A percentile compares a stretch with the other conserved stretches of the same genome.
phyloP scores from a whole-genome alignment of 2,113 vertebrate genomes.

The Noctilio leporinus region DNA sequence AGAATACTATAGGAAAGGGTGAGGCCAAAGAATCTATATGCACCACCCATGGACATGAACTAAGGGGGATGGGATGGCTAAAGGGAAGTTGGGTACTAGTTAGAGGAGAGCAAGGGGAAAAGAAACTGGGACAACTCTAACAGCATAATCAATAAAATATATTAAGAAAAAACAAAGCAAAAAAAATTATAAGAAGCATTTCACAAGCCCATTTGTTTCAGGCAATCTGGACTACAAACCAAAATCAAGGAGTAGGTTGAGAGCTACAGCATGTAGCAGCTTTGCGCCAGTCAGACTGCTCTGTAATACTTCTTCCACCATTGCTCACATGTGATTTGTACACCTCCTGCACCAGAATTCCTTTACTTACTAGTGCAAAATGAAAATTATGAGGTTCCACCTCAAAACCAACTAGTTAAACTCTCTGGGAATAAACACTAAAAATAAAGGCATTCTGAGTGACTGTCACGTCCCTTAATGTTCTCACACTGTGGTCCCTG shows the following conservation, averaged over 20 bases:
- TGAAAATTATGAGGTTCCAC: background rate
- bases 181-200: background rate
- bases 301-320: background rate
- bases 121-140: too few relatives aligned
- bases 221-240: background rate
- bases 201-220: background rate
- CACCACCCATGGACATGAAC: too few relatives aligned
- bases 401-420: background rate
- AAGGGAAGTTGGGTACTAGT: too few relatives aligned
- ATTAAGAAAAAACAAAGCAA: too few relatives aligned
- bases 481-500: background rate
- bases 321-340: background rate
- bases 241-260: background rate
- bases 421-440: background rate
- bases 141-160: too few relatives aligned
- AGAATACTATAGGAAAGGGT: too few relatives aligned
- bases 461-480: background rate
- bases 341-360: background rate
- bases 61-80: too few relatives aligned
- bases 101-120: too few relatives aligned
- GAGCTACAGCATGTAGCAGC: background rate
- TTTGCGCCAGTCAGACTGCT: background rate
- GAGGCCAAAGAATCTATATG: too few relatives aligned
- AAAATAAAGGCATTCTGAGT: background rate
- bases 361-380: background rate